Evolutionary conservation across 30 jellyfish, hydroid and myxozoan genomes (phyloP).

Genomic region (Clytia hemisphaerica): DNA sequence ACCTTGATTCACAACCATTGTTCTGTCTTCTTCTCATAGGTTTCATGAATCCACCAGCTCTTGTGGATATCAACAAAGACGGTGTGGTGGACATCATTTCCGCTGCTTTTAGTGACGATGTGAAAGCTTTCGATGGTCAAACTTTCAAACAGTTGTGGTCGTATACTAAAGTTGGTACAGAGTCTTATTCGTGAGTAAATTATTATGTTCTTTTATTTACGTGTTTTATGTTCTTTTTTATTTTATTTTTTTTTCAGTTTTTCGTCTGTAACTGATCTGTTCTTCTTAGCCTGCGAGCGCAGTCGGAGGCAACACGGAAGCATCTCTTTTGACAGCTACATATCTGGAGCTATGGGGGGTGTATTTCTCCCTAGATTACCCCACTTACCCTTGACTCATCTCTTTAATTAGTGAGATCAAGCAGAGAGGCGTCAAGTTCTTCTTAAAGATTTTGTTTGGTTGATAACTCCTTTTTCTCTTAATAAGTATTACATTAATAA

Average conservation of each 20-base stretch:
- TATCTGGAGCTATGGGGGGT: too few species aligned
- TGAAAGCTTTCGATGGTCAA: slow-evolving; percentile 78
- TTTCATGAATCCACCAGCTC: slow-evolving; percentile 81
- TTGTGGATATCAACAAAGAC: slow-evolving; percentile 71
- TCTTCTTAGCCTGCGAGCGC: neutral
- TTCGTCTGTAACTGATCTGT: neutral
- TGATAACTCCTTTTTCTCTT: too few species aligned
- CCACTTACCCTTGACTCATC: too few species aligned
- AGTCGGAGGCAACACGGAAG: too few species aligned
- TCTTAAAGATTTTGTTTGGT: too few species aligned
- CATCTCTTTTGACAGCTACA: too few species aligned
- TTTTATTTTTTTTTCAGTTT: neutral
- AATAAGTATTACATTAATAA: too few species aligned
- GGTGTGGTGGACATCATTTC: slow-evolving; percentile 75
- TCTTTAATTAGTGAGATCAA: too few species aligned
- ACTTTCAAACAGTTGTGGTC: slow-evolving; percentile 55
- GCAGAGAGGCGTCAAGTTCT: too few species aligned
- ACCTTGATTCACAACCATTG: too few species aligned
- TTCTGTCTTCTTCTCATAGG: too few species aligned
- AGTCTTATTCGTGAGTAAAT: slow-evolving; percentile 68
- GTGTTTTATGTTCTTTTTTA: neutral
- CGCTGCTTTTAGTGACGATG: slow-evolving; percentile 48
- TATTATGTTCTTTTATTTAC: neutral
- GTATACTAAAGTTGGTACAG: slow-evolving; percentile 34
- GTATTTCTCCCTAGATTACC: too few species aligned